Evolutionary conservation across 2,797 vertebrate genomes (phyloP).

Genomic region (Pagetopsis macropterus): DNA sequence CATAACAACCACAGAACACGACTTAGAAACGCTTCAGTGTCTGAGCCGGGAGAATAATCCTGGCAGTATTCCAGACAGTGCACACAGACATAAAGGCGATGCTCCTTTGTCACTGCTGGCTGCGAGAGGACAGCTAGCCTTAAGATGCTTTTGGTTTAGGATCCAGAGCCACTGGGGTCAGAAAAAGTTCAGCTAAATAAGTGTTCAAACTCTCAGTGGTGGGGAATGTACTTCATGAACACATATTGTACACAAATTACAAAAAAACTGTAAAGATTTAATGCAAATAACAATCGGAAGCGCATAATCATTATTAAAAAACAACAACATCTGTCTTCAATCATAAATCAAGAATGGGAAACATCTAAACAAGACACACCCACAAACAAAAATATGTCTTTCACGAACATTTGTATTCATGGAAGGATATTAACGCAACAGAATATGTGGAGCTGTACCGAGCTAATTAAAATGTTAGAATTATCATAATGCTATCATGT

Average conservation of each 20-base stretch:
- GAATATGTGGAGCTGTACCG: background rate
- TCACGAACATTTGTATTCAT: too few species aligned
- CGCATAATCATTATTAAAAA: background rate
- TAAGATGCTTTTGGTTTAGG: constrained; percentile 27
- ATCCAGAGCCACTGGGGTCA: background rate
- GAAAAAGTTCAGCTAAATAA: constrained; percentile 2
- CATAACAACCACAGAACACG: constrained; percentile 25
- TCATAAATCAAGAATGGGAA: too few species aligned
- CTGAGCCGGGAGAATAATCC: constrained; percentile 37
- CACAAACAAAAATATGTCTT: too few species aligned
- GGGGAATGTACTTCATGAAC: background rate
- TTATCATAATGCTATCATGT: background rate
- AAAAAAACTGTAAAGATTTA: background rate
- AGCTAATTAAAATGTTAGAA: background rate
- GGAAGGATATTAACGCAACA: too few species aligned
- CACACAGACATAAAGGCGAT: constrained; percentile 22
- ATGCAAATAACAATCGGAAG: background rate
- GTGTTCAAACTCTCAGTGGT: background rate
- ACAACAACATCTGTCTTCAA: too few species aligned
- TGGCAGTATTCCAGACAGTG: constrained; percentile 21
- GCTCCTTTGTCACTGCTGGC: constrained; percentile 8
- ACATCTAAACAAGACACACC: too few species aligned
- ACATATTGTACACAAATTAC: too few species aligned
- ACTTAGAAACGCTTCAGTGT: constrained; percentile 18
- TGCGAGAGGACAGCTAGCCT: constrained; percentile 10